phyloP scores from a whole-genome alignment of 1,140 invertebrate species.

The Teleogryllus occipitalis region DNA sequence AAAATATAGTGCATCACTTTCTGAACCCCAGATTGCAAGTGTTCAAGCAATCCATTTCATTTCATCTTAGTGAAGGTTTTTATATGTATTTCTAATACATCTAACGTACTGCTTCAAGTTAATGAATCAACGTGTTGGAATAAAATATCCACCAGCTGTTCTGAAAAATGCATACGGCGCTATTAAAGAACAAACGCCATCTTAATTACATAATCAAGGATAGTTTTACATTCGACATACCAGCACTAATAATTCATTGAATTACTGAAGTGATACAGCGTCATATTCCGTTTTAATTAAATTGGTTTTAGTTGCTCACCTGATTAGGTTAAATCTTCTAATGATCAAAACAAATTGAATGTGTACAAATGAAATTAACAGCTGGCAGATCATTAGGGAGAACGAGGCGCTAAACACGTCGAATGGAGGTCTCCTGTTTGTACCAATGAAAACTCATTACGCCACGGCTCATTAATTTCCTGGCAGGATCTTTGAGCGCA shows the following conservation, averaged over 20 bases:
- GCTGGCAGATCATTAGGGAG: background rate
- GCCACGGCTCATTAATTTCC: background rate
- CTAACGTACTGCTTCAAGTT: too few species aligned
- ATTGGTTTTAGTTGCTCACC: background rate
- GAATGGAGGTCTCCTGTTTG: background rate
- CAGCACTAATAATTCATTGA: background rate
- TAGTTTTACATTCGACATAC: too few species aligned
- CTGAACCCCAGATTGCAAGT: too few species aligned
- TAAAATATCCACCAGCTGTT: too few species aligned
- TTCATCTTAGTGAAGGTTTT: too few species aligned
- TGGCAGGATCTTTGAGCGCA: background rate
- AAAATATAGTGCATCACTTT: too few species aligned
- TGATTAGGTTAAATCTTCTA: background rate
- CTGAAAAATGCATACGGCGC: too few species aligned
- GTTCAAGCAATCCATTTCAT: too few species aligned
- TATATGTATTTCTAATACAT: too few species aligned
- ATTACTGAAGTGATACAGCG: background rate
- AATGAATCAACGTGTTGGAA: too few species aligned
- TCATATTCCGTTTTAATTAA: background rate
- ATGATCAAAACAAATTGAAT: constrained; percentile 6
- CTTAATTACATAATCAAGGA: too few species aligned
- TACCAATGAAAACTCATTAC: background rate
- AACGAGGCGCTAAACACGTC: background rate
- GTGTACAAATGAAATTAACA: constrained; percentile 2
- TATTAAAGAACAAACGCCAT: too few species aligned